phyloP scores from a whole-genome alignment of 2,888 invertebrate genomes.

The Melanostoma scalare region DNA sequence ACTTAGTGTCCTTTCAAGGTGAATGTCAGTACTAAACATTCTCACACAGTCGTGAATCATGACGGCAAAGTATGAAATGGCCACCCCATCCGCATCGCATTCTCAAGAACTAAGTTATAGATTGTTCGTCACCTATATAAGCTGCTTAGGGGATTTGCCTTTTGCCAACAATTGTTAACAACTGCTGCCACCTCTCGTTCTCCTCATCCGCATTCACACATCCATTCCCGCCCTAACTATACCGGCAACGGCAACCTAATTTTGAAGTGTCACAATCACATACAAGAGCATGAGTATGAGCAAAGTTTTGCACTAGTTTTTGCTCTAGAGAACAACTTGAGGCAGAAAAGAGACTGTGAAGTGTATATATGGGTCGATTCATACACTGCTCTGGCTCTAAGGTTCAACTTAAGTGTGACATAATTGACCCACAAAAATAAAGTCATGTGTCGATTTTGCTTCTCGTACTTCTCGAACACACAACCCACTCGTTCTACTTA shows the following conservation, averaged over 20 bases:
- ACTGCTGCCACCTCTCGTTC: constrained; percentile 26
- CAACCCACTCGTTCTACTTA: constrained; percentile 19
- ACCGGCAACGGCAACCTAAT: constrained; percentile 66
- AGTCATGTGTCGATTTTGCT: constrained; percentile 60
- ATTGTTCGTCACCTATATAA: constrained; percentile 65
- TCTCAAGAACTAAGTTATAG: constrained; percentile 45
- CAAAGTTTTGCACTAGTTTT: constrained; percentile 68
- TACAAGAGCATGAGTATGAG: constrained; percentile 33
- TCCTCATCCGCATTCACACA: background rate
- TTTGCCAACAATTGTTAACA: constrained; percentile 65
- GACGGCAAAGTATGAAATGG: constrained; percentile 9
- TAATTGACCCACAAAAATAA: constrained; percentile 70
- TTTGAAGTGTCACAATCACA: constrained; percentile 68
- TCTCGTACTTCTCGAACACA: background rate
- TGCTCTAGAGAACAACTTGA: constrained; percentile 41
- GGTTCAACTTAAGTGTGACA: constrained; percentile 64
- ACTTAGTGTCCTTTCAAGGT: constrained; percentile 55
- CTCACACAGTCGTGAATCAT: constrained; percentile 1
- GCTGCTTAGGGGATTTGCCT: constrained; percentile 66
- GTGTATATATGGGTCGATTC: constrained; percentile 62
- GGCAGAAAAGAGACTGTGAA: constrained; percentile 40
- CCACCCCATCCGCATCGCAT: constrained; percentile 16
- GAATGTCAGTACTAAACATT: constrained; percentile 60
- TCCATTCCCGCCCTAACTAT: background rate
- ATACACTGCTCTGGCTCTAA: constrained; percentile 30